Evolutionary conservation across 1,140 invertebrate genomes (phyloP), one percentile per base, ranked within the genome.

Genomic region (Lordiphosa mommai): DNA sequence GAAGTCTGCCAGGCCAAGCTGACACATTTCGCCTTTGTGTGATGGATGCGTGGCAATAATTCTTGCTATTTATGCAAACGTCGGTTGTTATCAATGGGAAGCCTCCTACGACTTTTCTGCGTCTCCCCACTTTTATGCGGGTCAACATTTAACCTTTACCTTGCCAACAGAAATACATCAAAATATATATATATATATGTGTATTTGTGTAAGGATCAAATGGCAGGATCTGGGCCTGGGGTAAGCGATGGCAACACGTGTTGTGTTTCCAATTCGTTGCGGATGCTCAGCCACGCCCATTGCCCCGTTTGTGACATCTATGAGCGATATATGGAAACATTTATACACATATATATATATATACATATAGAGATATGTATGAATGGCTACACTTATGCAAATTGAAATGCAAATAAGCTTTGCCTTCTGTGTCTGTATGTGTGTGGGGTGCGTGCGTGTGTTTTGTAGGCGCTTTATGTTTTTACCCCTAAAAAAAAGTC

Each of bases 331-430:
- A 58, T 51, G 37, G 51, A 36, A 48, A 66, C 49, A 50, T 43
- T 37, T 53, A n/a, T 9, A 7, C n/a, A 29, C n/a, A 27, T 32
- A 27, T 14, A n/a, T 40, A 38, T 55, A 29, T 51, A 14, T 7
- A 10, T 4, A 20, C 3, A 20, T 20, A 20, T 20, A 4, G 20
- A 4, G 20, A 36, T 46, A 37, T 30, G 33, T 33, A 38, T 47
- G 17, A 27, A 41, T 23, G 50, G 36, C 70, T 61, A 40, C 70
- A 72, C 67, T 71, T 73, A 73, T 73, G 70, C 68, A 73, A 73
- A 73, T 73, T 73, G 61, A 73, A 66, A 73, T 73, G 70, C 70
- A 73, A 73, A 73, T 73, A 61, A 72, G 68, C 61, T 43, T 34
- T 50, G 38, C 47, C 65, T 34, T 40, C 56, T 60, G 60, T 64